Percentiles rank a stretch among this genome's conserved stretches.
Conservation (phyloP, 2,113 vertebrate species). For the Erythrocercus mccallii region DNA sequence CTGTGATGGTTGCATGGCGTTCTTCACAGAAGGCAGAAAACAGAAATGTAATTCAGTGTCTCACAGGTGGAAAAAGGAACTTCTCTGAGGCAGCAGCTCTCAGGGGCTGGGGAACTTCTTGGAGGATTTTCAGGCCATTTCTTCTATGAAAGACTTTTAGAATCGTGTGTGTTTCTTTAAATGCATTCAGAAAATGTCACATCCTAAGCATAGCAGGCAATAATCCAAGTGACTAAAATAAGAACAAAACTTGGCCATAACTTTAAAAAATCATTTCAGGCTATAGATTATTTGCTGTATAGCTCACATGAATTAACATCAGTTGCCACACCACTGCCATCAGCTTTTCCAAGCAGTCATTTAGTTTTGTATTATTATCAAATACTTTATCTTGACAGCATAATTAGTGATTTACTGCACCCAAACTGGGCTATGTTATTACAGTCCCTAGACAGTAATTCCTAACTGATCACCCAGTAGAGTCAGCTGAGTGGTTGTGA, state of each 20-base stretch:
- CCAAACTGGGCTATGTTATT: neutral
- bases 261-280: neutral
- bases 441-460: neutral
- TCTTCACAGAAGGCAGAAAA: neutral
- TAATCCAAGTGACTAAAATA: slow-evolving; percentile 9
- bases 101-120: neutral
- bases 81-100: neutral
- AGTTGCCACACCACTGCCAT: neutral
- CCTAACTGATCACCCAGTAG: neutral
- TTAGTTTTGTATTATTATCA: slow-evolving; percentile 15
- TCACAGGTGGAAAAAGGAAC: neutral
- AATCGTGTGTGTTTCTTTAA: neutral
- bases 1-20: neutral
- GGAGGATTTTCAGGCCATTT: neutral
- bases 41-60: neutral
- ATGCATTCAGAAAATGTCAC: neutral
- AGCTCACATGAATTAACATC: neutral
- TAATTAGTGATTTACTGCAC: neutral
- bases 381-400: slow-evolving; percentile 11
- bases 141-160: neutral
- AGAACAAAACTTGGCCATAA: neutral
- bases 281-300: neutral
- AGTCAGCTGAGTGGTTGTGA: neutral
- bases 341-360: neutral
- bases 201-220: neutral